These are phyloP conservation scores for Periplaneta americana DNA, from an alignment of 1,140 invertebrate genomes.

Conservation along the genomic window DNA sequence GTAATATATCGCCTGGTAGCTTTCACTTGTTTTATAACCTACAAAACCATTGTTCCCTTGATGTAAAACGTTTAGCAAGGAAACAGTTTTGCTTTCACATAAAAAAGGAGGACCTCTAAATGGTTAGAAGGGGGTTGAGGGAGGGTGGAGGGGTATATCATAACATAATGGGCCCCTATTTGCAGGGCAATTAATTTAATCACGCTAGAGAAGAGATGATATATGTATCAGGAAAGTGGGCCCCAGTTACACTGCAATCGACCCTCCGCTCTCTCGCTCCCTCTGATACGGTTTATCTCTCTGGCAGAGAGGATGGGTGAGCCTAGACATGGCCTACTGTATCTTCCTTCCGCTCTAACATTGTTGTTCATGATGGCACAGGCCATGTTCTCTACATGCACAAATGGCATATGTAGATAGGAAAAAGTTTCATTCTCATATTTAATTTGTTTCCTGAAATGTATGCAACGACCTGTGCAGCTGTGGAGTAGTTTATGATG, in stretches of 20 bases:
- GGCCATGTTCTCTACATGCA: background rate
- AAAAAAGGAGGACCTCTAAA: background rate
- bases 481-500: too few species aligned
- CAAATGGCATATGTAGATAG: background rate
- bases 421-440: background rate
- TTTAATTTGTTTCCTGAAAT: background rate
- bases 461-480: too few species aligned
- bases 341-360: background rate
- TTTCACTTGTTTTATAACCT: background rate
- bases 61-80: background rate
- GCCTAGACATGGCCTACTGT: background rate
- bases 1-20: background rate
- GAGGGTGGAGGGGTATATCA: background rate
- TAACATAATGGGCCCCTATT: background rate
- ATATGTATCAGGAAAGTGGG: background rate
- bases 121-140: background rate
- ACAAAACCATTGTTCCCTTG: background rate
- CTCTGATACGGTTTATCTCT: background rate
- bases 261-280: background rate
- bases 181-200: background rate
- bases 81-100: background rate
- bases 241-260: background rate
- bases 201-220: background rate
- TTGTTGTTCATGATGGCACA: background rate
- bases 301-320: background rate